Conservation (phyloP, 1,140 invertebrate species). For the Aphis gossypii region DNA sequence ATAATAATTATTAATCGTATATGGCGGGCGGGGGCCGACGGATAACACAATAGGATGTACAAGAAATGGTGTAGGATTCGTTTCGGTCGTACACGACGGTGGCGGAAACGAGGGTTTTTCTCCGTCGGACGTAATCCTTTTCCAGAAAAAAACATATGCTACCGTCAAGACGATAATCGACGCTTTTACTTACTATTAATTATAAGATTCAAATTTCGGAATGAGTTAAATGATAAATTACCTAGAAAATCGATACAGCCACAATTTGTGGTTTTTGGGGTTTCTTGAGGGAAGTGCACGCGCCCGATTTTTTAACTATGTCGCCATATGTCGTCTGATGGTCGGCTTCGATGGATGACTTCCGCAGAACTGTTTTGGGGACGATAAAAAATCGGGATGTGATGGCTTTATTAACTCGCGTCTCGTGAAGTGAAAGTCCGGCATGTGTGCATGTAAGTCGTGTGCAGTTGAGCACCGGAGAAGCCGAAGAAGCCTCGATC, state of each 20-base stretch:
- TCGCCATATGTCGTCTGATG: background rate
- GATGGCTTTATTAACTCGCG: background rate
- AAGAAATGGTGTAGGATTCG: slow-evolving; percentile 42
- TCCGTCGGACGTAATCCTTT: slow-evolving; percentile 39
- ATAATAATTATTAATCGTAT: slow-evolving; percentile 46
- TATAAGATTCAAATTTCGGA: background rate
- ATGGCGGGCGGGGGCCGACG: background rate
- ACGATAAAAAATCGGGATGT: background rate
- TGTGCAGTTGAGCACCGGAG: background rate
- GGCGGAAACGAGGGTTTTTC: background rate
- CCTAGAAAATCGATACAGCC: slow-evolving; percentile 41
- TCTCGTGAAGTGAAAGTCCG: slow-evolving; percentile 41
- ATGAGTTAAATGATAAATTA: background rate
- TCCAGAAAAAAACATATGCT: background rate
- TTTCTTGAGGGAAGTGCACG: background rate
- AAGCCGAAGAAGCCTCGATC: background rate
- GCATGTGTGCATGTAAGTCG: background rate
- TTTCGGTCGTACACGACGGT: background rate
- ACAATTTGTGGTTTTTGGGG: slow-evolving; percentile 19
- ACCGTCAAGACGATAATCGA: background rate
- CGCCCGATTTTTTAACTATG: background rate
- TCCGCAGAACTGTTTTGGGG: background rate
- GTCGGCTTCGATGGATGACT: background rate
- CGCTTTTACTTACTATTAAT: background rate
- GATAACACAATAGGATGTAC: slow-evolving; percentile 11